Base-by-base conservation (phyloP, 2,888 invertebrate species). In the Uropetala carovei region DNA sequence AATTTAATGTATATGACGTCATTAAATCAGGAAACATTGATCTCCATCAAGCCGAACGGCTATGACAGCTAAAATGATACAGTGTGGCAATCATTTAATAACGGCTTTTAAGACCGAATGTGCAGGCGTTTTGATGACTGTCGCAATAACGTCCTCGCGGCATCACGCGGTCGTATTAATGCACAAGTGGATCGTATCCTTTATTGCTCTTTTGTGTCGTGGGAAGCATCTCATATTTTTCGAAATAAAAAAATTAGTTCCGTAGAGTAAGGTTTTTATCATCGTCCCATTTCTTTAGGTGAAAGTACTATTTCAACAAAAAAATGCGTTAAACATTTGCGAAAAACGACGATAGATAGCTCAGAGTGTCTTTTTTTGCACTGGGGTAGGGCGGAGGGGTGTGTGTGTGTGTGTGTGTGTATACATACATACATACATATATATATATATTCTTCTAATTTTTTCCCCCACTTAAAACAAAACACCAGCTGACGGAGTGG, bases 11-110 rank as follows among this genome's bases (percentile, higher is more conserved):
- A 22, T 18, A 68, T 68, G 75, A 75, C 75, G 75, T 27, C 75
- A 75, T 75, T 75, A 27, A 22, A 75, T 75, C 75, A 75, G 75
- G 75, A 75, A 75, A 27, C 75, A 75, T 75, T 27, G 75, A 75
- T 75, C 75, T 75, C 75, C 75, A 75, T 75, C 75, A 75, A 75
- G 22, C 22, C 13, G 75, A 75, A 18, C 11, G 13, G 9, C 22
- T 27, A 13, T 75, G 75, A 75, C 75, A 27, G 75, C 75, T 75
- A 27, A 27, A 75, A 9, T 27, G 75, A 75, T 27, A 68, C 68
- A n/a, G 68, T n/a, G 13, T 43, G 18, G 75, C 75, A 75, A 75
- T 75, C 27, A 75, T 75, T 75, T 75, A 75, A 75, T 75, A 75
- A 75, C 75, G 11, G 75, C 75, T 75, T 27, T 75, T 68, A 68